Evolutionary conservation across 2,888 invertebrate species (phyloP).

Genomic region (Drosophila neotestacea): DNA sequence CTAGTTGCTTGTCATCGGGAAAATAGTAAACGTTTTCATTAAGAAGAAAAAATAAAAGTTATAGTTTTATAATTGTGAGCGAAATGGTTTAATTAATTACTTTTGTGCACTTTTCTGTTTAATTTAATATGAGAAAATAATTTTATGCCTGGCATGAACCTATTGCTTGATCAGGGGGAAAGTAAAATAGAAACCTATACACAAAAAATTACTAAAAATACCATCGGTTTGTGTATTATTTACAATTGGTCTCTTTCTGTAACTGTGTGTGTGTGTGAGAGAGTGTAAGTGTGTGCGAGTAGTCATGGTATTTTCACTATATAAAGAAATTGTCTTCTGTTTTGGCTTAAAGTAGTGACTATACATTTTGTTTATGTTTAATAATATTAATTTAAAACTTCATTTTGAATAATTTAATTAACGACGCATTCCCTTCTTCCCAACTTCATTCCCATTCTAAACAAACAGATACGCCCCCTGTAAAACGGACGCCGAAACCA

Average conservation of each 20-base stretch:
- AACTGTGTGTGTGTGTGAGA: constrained; percentile 45
- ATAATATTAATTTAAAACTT: constrained; percentile 75
- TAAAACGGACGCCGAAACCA: constrained; percentile 55
- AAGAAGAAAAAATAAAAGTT: constrained; percentile 80
- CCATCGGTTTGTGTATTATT: constrained; percentile 62
- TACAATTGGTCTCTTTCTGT: constrained; percentile 62
- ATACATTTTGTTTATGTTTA: constrained; percentile 84
- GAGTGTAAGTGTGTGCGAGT: constrained; percentile 55
- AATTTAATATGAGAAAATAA: constrained; percentile 65
- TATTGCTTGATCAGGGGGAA: constrained; percentile 31
- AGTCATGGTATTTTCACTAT: constrained; percentile 66
- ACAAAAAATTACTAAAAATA: constrained; percentile 71
- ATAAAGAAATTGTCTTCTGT: constrained; percentile 63
- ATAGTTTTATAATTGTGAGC: constrained; percentile 57
- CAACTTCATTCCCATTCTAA: background rate
- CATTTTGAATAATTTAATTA: constrained; percentile 71
- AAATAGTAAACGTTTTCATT: constrained; percentile 26
- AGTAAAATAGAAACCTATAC: constrained; percentile 59
- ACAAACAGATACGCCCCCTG: constrained; percentile 33
- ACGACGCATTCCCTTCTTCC: constrained; percentile 17
- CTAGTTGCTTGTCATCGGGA: constrained; percentile 39
- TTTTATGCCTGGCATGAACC: constrained; percentile 73
- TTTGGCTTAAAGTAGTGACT: constrained; percentile 85
- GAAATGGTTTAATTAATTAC: constrained; percentile 41
- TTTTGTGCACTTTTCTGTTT: constrained; percentile 46